Base-by-base conservation (phyloP, 2,888 invertebrate genomes). In the Disparrhopalites patrizii region DNA sequence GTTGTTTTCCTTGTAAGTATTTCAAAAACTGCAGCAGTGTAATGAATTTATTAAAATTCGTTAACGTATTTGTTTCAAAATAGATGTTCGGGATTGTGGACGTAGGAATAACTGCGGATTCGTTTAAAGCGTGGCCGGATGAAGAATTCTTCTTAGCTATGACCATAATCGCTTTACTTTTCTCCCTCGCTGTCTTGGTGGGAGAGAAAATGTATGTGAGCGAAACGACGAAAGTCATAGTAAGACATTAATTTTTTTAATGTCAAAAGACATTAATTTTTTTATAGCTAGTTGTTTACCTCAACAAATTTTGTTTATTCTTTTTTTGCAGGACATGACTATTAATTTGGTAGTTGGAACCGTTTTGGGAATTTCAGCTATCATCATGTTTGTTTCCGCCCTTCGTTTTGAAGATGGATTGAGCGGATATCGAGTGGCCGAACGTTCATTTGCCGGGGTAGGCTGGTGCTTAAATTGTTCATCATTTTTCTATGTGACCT, bases 131-230 rank as follows among this genome's bases (percentile, higher is more conserved):
- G 33, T 60, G 54, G 54, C 43, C 61, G 1, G 54, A 61, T 27
- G 65, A 65, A 61, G 60, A 65, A 61, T 65, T 52, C 27, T 65
- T 65, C 28, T 60, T 65, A 15, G 60, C 65, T n/a, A 61, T 65
- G 50, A 58, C 58, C 2, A 50, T 65, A 5, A 60, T 58, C 4
- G 13, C 33, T 10, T 25, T 65, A 13, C 3, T 62, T 36, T 30
- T 25, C 5, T 52, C 52, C 8, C 7, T 38, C 13, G 47, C 28
- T 20, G 20, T 52, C 28, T 54, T 55, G 10, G n/a, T 63, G 5
- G 63, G 63, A n/a, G 31, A 43, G 5, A 63, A 33, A 47, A n/a
- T 56, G 3, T 63, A 63, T 30, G 8, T 55, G 4, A 55, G 40
- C 43, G 55, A 63, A 30, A 56, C 55, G 13, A 63, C 63, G 2